Conservation (phyloP, 1,140 invertebrate genomes). For the Drosophila seguyi region DNA sequence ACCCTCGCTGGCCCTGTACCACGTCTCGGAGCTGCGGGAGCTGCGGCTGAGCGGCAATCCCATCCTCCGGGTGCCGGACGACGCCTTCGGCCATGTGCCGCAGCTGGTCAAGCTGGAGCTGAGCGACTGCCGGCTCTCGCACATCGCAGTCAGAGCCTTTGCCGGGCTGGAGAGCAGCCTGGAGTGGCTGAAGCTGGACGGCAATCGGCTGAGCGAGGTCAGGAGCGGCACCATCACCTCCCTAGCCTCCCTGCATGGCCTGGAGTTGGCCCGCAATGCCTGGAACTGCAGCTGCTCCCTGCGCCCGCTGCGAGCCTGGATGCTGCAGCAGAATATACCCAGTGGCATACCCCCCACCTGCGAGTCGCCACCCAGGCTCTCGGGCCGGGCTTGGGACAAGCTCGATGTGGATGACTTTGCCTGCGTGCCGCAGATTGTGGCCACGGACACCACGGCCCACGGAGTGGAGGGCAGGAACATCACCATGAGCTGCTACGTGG, state of each 20-base stretch:
- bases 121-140: constrained; percentile 89
- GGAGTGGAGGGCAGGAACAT: constrained; percentile 90
- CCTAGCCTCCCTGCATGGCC: constrained; percentile 89
- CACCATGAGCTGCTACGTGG: constrained; percentile 90
- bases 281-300: constrained; percentile 93
- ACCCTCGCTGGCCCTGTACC: constrained; percentile 90
- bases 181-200: constrained; percentile 91
- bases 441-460: constrained; percentile 86
- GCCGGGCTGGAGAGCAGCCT: constrained; percentile 89
- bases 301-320: constrained; percentile 91
- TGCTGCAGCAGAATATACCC: constrained; percentile 91
- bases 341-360: constrained; percentile 90
- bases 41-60: constrained; percentile 90
- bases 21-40: constrained; percentile 91
- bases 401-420: constrained; percentile 92
- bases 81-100: constrained; percentile 89
- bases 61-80: constrained; percentile 89
- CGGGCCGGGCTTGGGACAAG: constrained; percentile 89
- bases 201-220: constrained; percentile 89
- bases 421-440: constrained; percentile 89
- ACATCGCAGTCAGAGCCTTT: constrained; percentile 90
- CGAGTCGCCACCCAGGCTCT: constrained; percentile 87
- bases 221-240: constrained; percentile 88
- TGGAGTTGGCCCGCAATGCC: constrained; percentile 91
- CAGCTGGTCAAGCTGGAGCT: constrained; percentile 91